Evolutionary conservation across 2,113 vertebrate genomes (phyloP).

Genomic region (Ctenomys sociabilis): DNA sequence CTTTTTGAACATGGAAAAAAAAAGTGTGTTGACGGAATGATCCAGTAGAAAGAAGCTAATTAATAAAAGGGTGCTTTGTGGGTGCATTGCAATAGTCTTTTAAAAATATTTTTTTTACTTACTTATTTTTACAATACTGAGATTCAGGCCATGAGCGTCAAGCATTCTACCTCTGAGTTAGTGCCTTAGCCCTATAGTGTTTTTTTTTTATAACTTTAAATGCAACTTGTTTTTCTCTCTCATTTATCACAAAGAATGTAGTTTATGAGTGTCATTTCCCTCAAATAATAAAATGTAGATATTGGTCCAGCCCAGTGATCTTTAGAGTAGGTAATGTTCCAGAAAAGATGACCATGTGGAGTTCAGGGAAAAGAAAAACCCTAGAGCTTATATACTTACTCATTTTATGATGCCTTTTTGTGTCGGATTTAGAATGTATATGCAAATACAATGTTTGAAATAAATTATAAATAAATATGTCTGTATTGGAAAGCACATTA

Average conservation of each 20-base stretch:
- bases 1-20: not conserved
- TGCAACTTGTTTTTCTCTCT: not conserved
- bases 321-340: not conserved
- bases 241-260: conserved; percentile 14
- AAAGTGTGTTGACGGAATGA: not conserved
- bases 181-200: not conserved
- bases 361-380: not conserved
- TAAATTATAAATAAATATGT: conserved; percentile 38
- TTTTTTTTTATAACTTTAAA: not conserved
- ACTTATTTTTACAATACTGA: not conserved
- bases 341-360: not conserved
- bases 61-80: not conserved
- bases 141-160: too few species aligned
- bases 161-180: too few species aligned
- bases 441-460: not conserved
- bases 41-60: not conserved
- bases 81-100: not conserved
- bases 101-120: not conserved
- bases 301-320: not conserved
- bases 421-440: not conserved
- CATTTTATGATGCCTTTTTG: not conserved
- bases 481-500: conserved; percentile 3
- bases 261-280: not conserved
- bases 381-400: not conserved
- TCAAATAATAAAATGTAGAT: not conserved